Evolutionary conservation across 2,888 invertebrate species (phyloP).

Genomic region (Anticlea derivata): DNA sequence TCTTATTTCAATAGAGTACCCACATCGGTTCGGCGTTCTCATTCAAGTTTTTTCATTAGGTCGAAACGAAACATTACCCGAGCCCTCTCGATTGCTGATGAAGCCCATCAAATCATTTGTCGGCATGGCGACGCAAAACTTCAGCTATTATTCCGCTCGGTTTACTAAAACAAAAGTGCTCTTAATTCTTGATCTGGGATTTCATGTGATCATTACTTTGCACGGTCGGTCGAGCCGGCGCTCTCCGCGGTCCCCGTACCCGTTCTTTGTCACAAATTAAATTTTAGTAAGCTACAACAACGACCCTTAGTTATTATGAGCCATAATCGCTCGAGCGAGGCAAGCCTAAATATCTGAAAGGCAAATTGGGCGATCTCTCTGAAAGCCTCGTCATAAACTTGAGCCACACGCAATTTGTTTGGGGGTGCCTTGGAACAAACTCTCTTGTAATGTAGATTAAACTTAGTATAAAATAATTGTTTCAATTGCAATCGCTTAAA

Average conservation of each 20-base stretch:
- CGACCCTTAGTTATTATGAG: constrained; percentile 52
- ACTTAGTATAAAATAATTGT: constrained; percentile 19
- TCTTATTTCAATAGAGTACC: constrained; percentile 50
- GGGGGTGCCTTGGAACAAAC: constrained; percentile 30
- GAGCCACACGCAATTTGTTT: constrained; percentile 42
- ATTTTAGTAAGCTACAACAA: constrained; percentile 63
- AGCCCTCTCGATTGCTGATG: constrained; percentile 62
- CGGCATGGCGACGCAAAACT: constrained; percentile 72
- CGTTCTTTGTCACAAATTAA: constrained; percentile 62
- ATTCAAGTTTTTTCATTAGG: constrained; percentile 56
- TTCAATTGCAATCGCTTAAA: constrained; percentile 20
- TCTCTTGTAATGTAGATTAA: constrained; percentile 32
- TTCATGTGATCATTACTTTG: constrained; percentile 72
- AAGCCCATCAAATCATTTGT: constrained; percentile 76
- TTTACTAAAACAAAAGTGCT: constrained; percentile 75
- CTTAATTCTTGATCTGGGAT: constrained; percentile 75
- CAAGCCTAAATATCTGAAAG: constrained; percentile 51
- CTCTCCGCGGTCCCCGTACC: constrained; percentile 45
- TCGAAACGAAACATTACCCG: constrained; percentile 64
- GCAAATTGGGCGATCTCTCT: constrained; percentile 55
- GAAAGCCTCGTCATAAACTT: constrained; percentile 53
- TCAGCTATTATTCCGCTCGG: constrained; percentile 75
- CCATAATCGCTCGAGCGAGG: constrained; percentile 54
- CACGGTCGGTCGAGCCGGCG: constrained; percentile 61
- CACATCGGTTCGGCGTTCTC: constrained; percentile 39